Percentiles rank a stretch among this genome's conserved stretches.
phyloP scores from a whole-genome alignment of 1,140 invertebrate species.

The Venturia canescens region DNA sequence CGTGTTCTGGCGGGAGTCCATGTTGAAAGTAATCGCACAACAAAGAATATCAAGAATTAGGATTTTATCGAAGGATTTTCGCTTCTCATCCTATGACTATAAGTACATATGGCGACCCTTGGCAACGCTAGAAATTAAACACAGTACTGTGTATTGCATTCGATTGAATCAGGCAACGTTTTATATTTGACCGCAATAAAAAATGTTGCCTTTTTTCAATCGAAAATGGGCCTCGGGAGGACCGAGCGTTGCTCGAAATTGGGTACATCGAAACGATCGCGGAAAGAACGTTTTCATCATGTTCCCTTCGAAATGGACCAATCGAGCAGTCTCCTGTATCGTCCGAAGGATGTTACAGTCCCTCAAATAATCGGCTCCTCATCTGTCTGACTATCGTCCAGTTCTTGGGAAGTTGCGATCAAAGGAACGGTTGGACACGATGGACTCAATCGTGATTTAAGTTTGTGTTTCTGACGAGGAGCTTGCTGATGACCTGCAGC shows the following conservation, averaged over 20 bases:
- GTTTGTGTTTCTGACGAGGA: slow-evolving; percentile 56
- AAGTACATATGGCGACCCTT: slow-evolving; percentile 39
- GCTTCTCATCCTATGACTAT: slow-evolving; percentile 1
- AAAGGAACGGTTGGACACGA: slow-evolving; percentile 50
- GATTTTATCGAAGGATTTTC: no score
- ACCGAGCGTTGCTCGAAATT: not conserved
- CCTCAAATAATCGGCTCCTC: slow-evolving; percentile 72
- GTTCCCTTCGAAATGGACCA: not conserved
- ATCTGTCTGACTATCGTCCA: slow-evolving; percentile 71
- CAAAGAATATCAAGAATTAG: not conserved
- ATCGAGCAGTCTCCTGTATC: not conserved
- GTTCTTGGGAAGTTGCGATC: slow-evolving; percentile 53
- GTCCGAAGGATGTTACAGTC: not conserved
- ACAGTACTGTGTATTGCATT: not conserved
- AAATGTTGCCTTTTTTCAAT: not conserved
- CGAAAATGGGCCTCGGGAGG: not conserved
- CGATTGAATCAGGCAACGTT: not conserved
- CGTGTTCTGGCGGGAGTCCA: no score
- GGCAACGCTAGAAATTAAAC: not conserved
- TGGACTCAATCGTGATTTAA: slow-evolving; percentile 64
- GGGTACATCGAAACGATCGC: not conserved
- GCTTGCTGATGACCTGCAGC: slow-evolving; percentile 56
- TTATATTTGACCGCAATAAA: slow-evolving; percentile 19
- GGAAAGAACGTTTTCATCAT: not conserved
- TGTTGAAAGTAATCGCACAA: no score